These are phyloP conservation scores for Apamea monoglypha DNA, from an alignment of 2,888 invertebrate genomes.

Conservation along the genomic window DNA sequence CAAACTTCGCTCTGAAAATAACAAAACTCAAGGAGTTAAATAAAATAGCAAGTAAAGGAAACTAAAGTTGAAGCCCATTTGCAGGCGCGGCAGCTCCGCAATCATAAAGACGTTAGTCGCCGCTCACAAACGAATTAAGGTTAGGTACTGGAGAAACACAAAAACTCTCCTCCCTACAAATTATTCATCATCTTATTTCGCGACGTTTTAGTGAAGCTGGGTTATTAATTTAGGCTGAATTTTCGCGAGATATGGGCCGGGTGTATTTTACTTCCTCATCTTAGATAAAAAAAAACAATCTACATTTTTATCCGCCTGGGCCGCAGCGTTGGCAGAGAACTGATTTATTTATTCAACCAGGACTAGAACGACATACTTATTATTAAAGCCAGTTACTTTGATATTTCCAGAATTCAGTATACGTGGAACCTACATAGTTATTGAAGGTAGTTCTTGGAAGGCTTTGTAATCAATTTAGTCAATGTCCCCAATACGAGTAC, in stretches of 20 bases:
- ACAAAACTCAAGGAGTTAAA: not conserved
- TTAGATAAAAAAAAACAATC: slow-evolving; percentile 18
- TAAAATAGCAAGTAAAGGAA: not conserved
- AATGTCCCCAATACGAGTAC: not conserved
- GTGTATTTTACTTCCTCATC: slow-evolving; percentile 23
- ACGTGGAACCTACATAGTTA: not conserved
- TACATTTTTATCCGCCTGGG: not conserved
- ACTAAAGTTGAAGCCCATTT: not conserved
- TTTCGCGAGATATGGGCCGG: slow-evolving; percentile 26
- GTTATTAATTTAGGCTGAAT: slow-evolving; percentile 40
- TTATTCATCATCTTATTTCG: slow-evolving; percentile 54
- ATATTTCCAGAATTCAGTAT: not conserved
- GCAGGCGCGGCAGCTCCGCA: not conserved
- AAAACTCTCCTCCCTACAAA: slow-evolving; percentile 27
- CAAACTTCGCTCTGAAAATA: not conserved
- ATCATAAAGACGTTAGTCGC: slow-evolving; percentile 25
- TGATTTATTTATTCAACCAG: not conserved
- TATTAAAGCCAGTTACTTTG: not conserved
- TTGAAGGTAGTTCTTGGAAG: not conserved
- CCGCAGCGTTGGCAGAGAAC: not conserved
- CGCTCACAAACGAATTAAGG: slow-evolving; percentile 47
- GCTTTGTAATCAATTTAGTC: not conserved
- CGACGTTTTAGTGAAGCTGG: slow-evolving; percentile 33
- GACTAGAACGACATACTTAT: not conserved
- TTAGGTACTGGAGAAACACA: slow-evolving; percentile 31